Base-by-base conservation (phyloP, 2,888 invertebrate genomes). In the Spilarctia lutea region DNA sequence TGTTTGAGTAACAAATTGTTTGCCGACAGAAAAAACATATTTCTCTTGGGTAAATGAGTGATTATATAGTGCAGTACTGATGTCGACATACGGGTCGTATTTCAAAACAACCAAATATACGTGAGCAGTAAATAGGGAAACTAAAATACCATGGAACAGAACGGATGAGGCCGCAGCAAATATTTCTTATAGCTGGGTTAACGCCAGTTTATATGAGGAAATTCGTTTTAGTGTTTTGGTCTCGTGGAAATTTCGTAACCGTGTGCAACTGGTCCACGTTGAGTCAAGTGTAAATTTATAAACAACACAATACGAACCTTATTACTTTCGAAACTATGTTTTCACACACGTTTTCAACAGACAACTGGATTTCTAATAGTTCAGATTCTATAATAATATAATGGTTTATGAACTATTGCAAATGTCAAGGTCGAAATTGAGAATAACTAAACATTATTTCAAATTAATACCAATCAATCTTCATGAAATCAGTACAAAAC, bases 161-260 rank as follows among this genome's bases (percentile, higher is more conserved):
- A 60, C 86, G 83, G 85, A 84, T 84, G 87, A 78, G 81, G 82
- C 81, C 84, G 86, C 83, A 82, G 82, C 86, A 83, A 86, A 89
- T 86, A 89, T 86, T 87, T 85, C 85, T 85, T 80, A 85, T 78
- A 89, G 91, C 88, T 89, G 86, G 90, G 89, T 90, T 90, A 89
- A 89, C 88, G 88, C 85, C 83, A 82, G 86, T 83, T 87, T 84
- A 83, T 86, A 91, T 90, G 90, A 88, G 88, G 90, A 90, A 91
- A 92, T 91, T 90, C 81, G 85, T 88, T 91, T 90, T 88, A 89
- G 86, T 87, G 85, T 85, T 90, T 89, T 87, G 85, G 87, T 89
- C 85, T 88, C 88, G 83, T 84, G 84, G 83, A 83, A 80, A 86
- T 91, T 89, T 91, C 87, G 89, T 87, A 91, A 91, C 83, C 65